Evolutionary conservation across 2,113 vertebrate genomes (phyloP), one percentile per base, ranked within the genome.

Genomic region (Amazona guildingii): DNA sequence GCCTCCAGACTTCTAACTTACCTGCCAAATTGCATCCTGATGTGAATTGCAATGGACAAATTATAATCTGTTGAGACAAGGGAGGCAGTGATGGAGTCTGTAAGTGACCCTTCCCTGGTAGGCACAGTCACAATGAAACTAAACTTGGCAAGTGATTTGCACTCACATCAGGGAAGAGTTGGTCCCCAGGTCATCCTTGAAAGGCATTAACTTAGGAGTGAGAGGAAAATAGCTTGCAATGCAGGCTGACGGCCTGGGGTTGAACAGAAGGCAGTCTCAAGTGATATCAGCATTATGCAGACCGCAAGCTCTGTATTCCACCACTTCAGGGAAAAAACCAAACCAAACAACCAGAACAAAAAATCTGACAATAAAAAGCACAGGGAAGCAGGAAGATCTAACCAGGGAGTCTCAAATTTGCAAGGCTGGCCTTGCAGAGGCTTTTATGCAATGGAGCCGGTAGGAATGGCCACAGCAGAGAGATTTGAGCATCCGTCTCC

Each of bases 11-110:
- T 93, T 94, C 52, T 92, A 76, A 82, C 83, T 93, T 89, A 93
- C 94, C 83, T 95, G 94, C 94, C 95, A 96, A 84, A 93, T 97
- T 94, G 94, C 95, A 95, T 97, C 92, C 94, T 97, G 96, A 94
- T 95, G 91, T 96, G 96, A 97, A 94, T 97, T 91, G 84, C 91
- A 92, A 91, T 87, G 83, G 94, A 76, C 77, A 87, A 95, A 95
- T 97, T 92, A 92, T 74, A 94, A 96, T 97, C 86, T 84, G 89
- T 43, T 37, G 74, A 96, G 95, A 95, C 94, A 94, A 69, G 95
- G 49, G 9, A 59, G 79, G 94, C 64, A 87, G 35, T 66, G 80
- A 88, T 83, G 73, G 90, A 94, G 83, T 52, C 85, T 95, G 66
- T 91, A 83, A 96, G 91, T 91, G 95, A 95, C 95, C 91, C 92